Percentiles rank a stretch among this genome's conserved stretches.
These are phyloP conservation scores for Microctonus hyperodae DNA, from an alignment of 2,888 invertebrate species.

Conservation along the genomic window DNA sequence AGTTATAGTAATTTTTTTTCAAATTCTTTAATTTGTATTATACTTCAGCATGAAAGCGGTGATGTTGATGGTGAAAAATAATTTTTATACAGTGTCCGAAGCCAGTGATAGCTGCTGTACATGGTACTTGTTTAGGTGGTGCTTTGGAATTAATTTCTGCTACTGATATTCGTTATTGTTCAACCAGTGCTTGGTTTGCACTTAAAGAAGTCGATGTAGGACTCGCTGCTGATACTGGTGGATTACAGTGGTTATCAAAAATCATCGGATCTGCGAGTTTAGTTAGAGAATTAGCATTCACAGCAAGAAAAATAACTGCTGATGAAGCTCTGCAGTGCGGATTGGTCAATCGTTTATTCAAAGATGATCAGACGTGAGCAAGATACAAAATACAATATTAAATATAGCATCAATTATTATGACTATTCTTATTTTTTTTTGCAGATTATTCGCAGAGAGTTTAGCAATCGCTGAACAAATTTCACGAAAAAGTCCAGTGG, in stretches of 20 bases:
- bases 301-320: conserved; percentile 81
- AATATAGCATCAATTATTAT: conserved; percentile 3
- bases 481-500: conserved; percentile 90
- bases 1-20: not conserved
- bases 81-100: conserved; percentile 73
- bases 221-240: conserved; percentile 95
- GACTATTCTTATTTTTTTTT: conserved; percentile 40
- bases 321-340: conserved; percentile 84
- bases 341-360: conserved; percentile 79
- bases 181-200: conserved; percentile 89
- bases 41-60: not conserved
- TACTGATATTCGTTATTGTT: conserved; percentile 91
- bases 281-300: conserved; percentile 86
- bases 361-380: conserved; percentile 74
- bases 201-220: conserved; percentile 90
- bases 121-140: conserved; percentile 90
- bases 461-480: conserved; percentile 80
- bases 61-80: no score
- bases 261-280: conserved; percentile 87
- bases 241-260: conserved; percentile 91
- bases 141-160: conserved; percentile 89
- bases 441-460: conserved; percentile 76
- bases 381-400: not conserved
- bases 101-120: conserved; percentile 88
- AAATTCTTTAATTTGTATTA: not conserved